A percentile compares a stretch with the other conserved stretches of the same genome.
These are phyloP conservation scores for Dicycla oo DNA, from an alignment of 2,888 invertebrate species.

Conservation along the genomic window DNA sequence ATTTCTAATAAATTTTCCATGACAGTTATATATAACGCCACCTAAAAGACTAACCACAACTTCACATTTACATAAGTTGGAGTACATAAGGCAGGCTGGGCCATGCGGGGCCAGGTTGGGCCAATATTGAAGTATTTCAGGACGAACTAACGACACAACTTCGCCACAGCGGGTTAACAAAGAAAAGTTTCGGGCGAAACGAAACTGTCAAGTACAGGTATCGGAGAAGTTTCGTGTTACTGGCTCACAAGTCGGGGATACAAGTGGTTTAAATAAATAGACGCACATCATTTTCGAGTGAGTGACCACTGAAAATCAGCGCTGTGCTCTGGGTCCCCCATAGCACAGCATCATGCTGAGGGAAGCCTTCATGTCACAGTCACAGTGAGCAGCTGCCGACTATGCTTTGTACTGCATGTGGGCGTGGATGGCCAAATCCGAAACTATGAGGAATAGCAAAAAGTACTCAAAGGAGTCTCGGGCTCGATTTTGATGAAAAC, in stretches of 20 bases:
- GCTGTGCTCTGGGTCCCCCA: too few relatives aligned
- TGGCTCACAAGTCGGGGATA: constrained; percentile 59
- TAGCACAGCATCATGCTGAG: too few relatives aligned
- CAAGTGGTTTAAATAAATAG: background rate
- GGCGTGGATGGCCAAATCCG: too few relatives aligned
- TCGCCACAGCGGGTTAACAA: constrained; percentile 76
- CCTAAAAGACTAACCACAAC: constrained; percentile 33
- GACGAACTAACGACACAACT: constrained; percentile 79
- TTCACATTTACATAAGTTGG: constrained; percentile 47
- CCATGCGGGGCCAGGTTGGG: constrained; percentile 49
- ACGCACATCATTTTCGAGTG: too few relatives aligned
- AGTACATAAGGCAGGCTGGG: constrained; percentile 44
- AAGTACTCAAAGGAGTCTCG: too few relatives aligned
- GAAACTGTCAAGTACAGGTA: constrained; percentile 84
- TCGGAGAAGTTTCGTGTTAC: constrained; percentile 64
- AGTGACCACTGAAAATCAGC: too few relatives aligned
- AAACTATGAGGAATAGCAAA: too few relatives aligned
- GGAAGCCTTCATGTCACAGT: too few relatives aligned
- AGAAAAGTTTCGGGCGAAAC: constrained; percentile 81
- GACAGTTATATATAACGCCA: background rate
- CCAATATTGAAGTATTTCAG: constrained; percentile 65
- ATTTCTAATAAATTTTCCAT: constrained; percentile 1
- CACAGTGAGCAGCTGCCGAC: too few relatives aligned
- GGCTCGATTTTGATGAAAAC: too few relatives aligned
- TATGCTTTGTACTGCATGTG: too few relatives aligned